These are phyloP conservation scores for Adelosebastes latens DNA, from an alignment of 2,797 vertebrate genomes.

Conservation along the genomic window DNA sequence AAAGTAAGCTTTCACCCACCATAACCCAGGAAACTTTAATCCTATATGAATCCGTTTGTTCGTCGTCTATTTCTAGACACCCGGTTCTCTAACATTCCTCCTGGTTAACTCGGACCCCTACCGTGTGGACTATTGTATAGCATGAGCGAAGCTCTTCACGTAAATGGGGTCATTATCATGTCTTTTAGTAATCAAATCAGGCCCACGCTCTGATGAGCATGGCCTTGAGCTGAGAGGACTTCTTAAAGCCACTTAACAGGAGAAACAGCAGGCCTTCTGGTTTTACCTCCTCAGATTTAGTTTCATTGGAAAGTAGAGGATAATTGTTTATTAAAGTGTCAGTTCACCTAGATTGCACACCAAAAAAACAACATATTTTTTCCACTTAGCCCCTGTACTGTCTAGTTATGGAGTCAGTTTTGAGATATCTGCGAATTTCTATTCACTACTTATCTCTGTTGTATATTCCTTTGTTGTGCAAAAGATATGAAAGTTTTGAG, in stretches of 20 bases:
- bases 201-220: constrained; percentile 53
- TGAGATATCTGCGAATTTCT: not conserved
- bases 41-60: constrained; percentile 6
- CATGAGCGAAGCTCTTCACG: constrained; percentile 43
- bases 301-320: constrained; percentile 26
- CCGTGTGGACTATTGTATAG: constrained; percentile 35
- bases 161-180: constrained; percentile 73
- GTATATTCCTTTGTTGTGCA: not conserved
- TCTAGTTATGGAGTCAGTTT: not conserved
- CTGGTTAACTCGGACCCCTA: constrained; percentile 33
- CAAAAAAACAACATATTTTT: not conserved
- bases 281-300: constrained; percentile 21
- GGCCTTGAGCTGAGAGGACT: constrained; percentile 40
- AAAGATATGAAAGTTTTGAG: not conserved
- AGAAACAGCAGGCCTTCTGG: constrained; percentile 41
- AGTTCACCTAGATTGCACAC: constrained; percentile 1
- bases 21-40: constrained; percentile 1
- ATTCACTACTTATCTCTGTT: no score
- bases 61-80: constrained; percentile 9
- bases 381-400: not conserved
- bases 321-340: constrained; percentile 8
- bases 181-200: constrained; percentile 77
- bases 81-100: constrained; percentile 20
- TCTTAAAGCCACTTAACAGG: constrained; percentile 38
- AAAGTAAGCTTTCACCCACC: not conserved